Base-by-base conservation (phyloP, 2,888 invertebrate genomes). In the Alloplasta piceator region DNA sequence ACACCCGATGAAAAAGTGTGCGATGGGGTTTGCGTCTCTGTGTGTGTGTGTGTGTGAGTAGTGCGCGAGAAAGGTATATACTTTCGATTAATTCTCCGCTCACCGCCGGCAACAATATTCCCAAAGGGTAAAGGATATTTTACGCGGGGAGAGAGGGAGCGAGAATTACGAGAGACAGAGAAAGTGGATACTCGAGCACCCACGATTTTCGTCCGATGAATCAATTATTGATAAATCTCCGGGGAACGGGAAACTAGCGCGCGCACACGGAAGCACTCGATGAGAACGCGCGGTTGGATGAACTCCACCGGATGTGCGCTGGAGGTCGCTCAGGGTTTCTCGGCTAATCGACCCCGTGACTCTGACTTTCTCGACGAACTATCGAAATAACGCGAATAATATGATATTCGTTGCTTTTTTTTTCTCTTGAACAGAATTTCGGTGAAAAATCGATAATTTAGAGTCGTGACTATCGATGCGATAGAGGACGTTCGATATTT, bases 211-310 rank as follows among this genome's bases (percentile, higher is more conserved):
- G 67, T 71, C 71, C 75, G 78, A 75, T 75, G 78, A 82, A 82
- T 82, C 82, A 82, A 82, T 82, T 82, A 82, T 82, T 82, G 82
- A 82, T 67, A 63, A 82, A 82, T 82, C 82, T 82, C 78, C 75
- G 82, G 82, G 73, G 77, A 60, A 72, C 66, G 72, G 52, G 67
- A 38, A 46, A 16, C 16, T 16, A 48, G 6, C 48, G 10, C 10
- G 36, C 38, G 61, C 41, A 56, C 68, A 43, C 74, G 81, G 78
- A 81, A 78, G 74, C 71, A 38, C 43, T 56, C 64, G 50, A 61
- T 68, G 78, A 67, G 74, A 75, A 75, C 82, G 82, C 78, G 26
- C 26, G 26, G 26, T 71, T 67, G 82, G 67, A 78, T 78, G 82
- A 70, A 71, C 67, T 6, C 14, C 58, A 12, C 75, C 82, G 82